Conservation (phyloP, 2,113 vertebrate genomes). For the Cyrtonyx montezumae region DNA sequence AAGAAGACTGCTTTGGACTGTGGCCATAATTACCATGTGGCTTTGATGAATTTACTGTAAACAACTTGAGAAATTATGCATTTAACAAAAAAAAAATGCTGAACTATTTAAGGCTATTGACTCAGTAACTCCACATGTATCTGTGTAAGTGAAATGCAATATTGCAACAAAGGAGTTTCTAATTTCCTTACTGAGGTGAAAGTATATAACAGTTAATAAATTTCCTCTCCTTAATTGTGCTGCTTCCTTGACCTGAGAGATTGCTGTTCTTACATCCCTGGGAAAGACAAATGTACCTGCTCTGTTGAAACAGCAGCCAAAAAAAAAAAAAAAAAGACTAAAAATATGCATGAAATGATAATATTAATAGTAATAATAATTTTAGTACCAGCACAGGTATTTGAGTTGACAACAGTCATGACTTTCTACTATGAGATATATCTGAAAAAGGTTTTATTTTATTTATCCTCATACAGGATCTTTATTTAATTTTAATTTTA, state of each 20-base stretch:
- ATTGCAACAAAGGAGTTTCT: not conserved
- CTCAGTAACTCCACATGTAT: not conserved
- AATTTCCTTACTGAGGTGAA: not conserved
- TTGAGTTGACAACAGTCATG: accelerated
- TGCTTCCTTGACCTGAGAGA: not conserved
- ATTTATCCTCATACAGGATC: accelerated
- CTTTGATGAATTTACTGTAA: not conserved
- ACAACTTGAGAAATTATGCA: not conserved
- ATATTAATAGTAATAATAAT: not conserved
- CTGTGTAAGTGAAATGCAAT: not conserved
- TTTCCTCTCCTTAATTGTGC: not conserved
- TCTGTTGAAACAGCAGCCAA: not conserved
- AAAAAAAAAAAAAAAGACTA: accelerated
- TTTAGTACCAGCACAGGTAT: not conserved
- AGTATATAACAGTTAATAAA: not conserved
- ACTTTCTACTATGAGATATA: not conserved
- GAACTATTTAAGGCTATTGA: not conserved
- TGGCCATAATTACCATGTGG: not conserved
- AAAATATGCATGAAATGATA: not conserved
- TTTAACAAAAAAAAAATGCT: not conserved
- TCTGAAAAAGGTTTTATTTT: accelerated
- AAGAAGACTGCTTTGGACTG: not conserved
- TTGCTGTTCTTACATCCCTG: accelerated
- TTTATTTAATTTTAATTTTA: no score
- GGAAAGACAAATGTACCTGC: accelerated